phyloP scores from a whole-genome alignment of 2,113 vertebrate genomes.

The Oryzias javanicus region DNA sequence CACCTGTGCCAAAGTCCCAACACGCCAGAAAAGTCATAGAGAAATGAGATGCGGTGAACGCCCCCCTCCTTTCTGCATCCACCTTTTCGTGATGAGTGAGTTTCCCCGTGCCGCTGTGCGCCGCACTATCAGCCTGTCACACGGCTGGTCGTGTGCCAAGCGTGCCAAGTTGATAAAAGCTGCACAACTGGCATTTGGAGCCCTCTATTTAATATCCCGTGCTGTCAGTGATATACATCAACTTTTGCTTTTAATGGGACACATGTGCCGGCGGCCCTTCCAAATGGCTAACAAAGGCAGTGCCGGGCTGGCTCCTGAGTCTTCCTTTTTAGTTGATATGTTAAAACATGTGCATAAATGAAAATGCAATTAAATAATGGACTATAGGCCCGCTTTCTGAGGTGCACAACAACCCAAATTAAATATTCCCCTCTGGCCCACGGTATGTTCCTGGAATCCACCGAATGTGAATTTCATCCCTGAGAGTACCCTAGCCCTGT shows the following conservation, averaged over 20 bases:
- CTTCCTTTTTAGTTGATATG: slow-evolving; percentile 15
- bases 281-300: slow-evolving; percentile 32
- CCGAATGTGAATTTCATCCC: slow-evolving; percentile 26
- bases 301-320: slow-evolving; percentile 27
- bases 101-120: slow-evolving; percentile 29
- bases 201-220: slow-evolving; percentile 48
- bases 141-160: slow-evolving; percentile 34
- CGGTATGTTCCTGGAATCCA: slow-evolving; percentile 9
- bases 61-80: slow-evolving; percentile 44
- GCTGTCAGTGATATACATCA: slow-evolving; percentile 65
- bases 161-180: slow-evolving; percentile 52
- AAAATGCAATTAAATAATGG: too few relatives aligned
- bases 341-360: slow-evolving; percentile 13
- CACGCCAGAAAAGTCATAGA: slow-evolving; percentile 10
- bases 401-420: neutral
- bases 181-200: slow-evolving; percentile 45
- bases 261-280: slow-evolving; percentile 38
- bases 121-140: slow-evolving; percentile 51
- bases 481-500: slow-evolving; percentile 46
- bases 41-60: slow-evolving; percentile 18
- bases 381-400: neutral
- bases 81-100: slow-evolving; percentile 52
- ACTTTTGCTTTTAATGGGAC: slow-evolving; percentile 52
- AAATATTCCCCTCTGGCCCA: neutral
- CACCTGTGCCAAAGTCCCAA: slow-evolving; percentile 6